These are phyloP conservation scores for Diplazon laetatorius DNA, from an alignment of 2,888 invertebrate species.

Conservation along the genomic window DNA sequence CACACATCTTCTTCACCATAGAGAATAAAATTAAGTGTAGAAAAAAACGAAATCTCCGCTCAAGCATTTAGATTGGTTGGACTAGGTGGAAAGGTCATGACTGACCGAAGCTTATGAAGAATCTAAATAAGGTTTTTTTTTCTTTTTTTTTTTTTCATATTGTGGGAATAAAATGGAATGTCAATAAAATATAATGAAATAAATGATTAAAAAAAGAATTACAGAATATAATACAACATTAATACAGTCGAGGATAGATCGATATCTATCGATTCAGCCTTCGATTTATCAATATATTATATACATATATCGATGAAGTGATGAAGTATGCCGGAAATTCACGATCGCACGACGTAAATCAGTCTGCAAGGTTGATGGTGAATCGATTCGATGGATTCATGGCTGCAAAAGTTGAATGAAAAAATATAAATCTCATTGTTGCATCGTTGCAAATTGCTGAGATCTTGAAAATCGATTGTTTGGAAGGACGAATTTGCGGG, in stretches of 20 bases:
- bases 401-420: neutral
- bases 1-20: no score
- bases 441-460: neutral
- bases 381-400: constrained; percentile 5
- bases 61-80: no score
- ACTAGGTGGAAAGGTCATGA: no score
- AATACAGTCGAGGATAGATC: neutral
- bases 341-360: constrained; percentile 30
- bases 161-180: neutral
- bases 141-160: neutral
- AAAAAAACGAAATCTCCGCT: no score
- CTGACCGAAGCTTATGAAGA: no score
- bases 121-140: no score
- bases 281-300: constrained; percentile 13
- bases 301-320: neutral
- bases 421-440: constrained; percentile 1
- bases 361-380: neutral
- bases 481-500: constrained; percentile 46
- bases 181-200: no score
- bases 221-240: neutral
- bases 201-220: neutral
- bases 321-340: constrained; percentile 1
- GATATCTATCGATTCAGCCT: neutral
- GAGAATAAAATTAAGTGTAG: no score
- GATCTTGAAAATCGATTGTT: neutral